Evolutionary conservation across 2,113 vertebrate genomes (phyloP), one percentile per base, ranked within the genome.

Genomic region (Trochalopteron elliotii): DNA sequence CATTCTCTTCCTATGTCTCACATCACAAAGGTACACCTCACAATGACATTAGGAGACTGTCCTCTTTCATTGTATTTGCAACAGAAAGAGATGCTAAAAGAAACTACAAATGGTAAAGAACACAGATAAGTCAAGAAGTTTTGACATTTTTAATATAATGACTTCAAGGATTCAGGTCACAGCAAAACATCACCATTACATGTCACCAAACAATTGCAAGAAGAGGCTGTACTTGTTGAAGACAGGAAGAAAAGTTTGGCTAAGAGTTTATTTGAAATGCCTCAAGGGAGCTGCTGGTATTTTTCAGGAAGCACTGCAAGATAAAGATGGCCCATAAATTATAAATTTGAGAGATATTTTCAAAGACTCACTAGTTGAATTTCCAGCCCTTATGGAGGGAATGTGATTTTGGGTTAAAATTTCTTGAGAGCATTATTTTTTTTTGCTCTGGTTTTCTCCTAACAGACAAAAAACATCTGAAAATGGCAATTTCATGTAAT

Each of bases 121-220:
- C 33, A 20, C 4, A 67, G 15, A 18, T 12, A 24, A 24, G 11
- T 56, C 8, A 74, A 49, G 56, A 86, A 70, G 6, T 14, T 86
- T 57, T 59, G 33, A 80, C 35, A 75, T 89, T 92, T 89, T 81
- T 84, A 44, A 84, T 67, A 82, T 28, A 81, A 59, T 18, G 4
- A 22, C 35, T 91, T 75, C 18, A 44, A 44, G 24, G 8, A 6
- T 40, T 44, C 24, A 79, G 35, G 11, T 91, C 68, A 77, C 28
- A 80, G 50, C 13, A 87, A 77, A 90, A 31, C 42, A 53, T 75
- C 13, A 78, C 14, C 31, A 42, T 75, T 74, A 39, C 30, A 12
- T 49, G 37, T 25, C 82, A 82, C n/a, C 25, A 82, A 79, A 71
- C 13, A 84, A 68, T 45, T 74, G 25, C 23, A 69, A 64, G 21